Evolutionary conservation across 2,888 invertebrate genomes (phyloP).

Genomic region (Pterostichus madidus): DNA sequence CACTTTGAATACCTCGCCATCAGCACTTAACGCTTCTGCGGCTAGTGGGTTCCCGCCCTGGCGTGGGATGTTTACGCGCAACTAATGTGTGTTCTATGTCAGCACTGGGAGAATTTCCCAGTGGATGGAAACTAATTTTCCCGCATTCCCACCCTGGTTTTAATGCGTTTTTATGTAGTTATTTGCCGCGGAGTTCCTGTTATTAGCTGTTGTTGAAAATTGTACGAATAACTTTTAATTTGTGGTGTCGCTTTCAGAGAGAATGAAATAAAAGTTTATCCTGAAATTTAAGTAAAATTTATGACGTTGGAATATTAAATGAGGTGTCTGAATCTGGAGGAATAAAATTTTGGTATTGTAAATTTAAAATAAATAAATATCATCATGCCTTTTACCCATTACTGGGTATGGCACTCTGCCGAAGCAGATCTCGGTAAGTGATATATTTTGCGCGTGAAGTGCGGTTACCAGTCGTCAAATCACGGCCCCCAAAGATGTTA

Average conservation of each 20-base stretch:
- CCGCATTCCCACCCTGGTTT: background rate
- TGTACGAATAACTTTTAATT: conserved; percentile 18
- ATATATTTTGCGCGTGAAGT: too few relatives aligned
- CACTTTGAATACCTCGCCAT: background rate
- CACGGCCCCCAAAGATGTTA: too few relatives aligned
- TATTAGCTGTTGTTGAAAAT: background rate
- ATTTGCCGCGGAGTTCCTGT: background rate
- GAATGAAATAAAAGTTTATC: too few relatives aligned
- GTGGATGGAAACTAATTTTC: conserved; percentile 1
- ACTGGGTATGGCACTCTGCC: too few relatives aligned
- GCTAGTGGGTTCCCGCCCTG: background rate
- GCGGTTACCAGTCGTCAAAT: too few relatives aligned
- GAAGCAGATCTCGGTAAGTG: too few relatives aligned
- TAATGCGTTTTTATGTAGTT: conserved; percentile 31
- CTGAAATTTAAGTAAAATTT: too few relatives aligned
- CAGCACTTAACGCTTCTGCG: background rate
- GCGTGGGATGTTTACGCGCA: background rate
- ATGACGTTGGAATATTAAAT: too few relatives aligned
- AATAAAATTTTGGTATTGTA: too few relatives aligned
- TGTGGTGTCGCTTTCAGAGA: background rate
- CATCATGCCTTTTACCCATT: too few relatives aligned
- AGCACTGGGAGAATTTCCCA: conserved; percentile 1
- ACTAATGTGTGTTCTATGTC: conserved; percentile 21
- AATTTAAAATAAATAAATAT: too few relatives aligned
- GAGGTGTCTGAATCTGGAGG: too few relatives aligned